Evolutionary conservation across 2,888 invertebrate species (phyloP).

Genomic region (Heliothis peltigera): DNA sequence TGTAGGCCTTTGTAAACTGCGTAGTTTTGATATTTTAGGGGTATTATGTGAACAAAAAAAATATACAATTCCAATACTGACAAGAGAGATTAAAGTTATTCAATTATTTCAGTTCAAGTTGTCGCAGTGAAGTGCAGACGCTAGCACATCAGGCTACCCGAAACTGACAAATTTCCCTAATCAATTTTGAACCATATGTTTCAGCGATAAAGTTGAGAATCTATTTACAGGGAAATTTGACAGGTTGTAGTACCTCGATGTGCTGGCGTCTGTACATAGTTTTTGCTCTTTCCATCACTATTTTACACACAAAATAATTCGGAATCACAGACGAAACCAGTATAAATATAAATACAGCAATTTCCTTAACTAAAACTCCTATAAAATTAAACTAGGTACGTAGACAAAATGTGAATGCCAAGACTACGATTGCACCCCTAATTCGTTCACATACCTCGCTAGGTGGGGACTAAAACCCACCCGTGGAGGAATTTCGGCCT

Average conservation of each 20-base stretch:
- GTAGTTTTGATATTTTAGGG: neutral
- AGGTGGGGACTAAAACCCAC: slow-evolving; percentile 59
- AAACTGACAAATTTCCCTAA: no score
- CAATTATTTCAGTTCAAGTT: no score
- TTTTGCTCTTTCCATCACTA: no score
- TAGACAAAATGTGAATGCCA: slow-evolving; percentile 62
- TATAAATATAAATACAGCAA: slow-evolving; percentile 9
- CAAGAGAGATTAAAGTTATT: no score
- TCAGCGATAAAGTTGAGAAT: no score
- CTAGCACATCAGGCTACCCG: no score
- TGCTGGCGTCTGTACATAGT: no score
- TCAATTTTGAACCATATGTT: no score
- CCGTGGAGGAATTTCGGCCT: slow-evolving; percentile 77
- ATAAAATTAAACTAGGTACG: slow-evolving; percentile 54
- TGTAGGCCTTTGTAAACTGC: slow-evolving; percentile 17
- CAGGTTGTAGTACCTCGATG: no score
- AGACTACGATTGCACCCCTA: slow-evolving; percentile 75
- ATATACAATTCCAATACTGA: no score
- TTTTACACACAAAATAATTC: neutral
- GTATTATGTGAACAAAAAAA: neutral
- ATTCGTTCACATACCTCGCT: slow-evolving; percentile 79
- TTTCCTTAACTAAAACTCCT: slow-evolving; percentile 27
- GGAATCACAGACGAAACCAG: neutral
- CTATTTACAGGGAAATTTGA: no score
- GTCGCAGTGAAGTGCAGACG: no score